Evolutionary conservation across 2,888 invertebrate species (phyloP).

Genomic region (Phortica okadai): DNA sequence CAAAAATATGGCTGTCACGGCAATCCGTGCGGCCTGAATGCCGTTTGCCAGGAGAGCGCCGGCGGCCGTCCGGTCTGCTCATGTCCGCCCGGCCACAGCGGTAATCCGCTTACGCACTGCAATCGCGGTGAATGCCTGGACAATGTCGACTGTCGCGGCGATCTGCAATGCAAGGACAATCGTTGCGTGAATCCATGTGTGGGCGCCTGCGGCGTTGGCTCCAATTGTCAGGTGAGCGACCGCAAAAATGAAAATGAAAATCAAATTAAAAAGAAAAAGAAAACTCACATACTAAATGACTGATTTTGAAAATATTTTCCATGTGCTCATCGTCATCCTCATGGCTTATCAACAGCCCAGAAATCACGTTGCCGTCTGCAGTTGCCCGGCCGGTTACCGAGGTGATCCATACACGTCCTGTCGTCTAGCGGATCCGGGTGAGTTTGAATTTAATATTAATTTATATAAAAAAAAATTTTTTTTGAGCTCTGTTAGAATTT

Average conservation of each 20-base stretch:
- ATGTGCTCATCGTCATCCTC: not conserved
- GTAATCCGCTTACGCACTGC: constrained; percentile 86
- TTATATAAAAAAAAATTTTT: too few relatives aligned
- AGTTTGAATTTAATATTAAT: constrained; percentile 47
- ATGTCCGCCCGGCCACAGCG: constrained; percentile 87
- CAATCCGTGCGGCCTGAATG: constrained; percentile 82
- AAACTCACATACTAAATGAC: too few relatives aligned
- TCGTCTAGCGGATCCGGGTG: constrained; percentile 86
- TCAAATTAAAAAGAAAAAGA: too few relatives aligned
- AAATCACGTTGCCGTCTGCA: constrained; percentile 87
- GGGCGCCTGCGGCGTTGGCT: constrained; percentile 85
- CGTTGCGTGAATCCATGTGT: constrained; percentile 88
- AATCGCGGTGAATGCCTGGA: constrained; percentile 86
- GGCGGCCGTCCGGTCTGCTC: constrained; percentile 88
- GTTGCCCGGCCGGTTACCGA: constrained; percentile 86
- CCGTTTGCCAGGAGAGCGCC: constrained; percentile 80
- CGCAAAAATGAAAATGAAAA: not conserved
- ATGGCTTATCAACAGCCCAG: constrained; percentile 76
- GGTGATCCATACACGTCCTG: constrained; percentile 88
- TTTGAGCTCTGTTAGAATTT: too few relatives aligned
- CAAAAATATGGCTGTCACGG: constrained; percentile 78
- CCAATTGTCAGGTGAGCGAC: constrained; percentile 83
- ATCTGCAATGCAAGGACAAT: constrained; percentile 85
- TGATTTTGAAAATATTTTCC: not conserved
- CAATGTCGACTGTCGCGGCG: constrained; percentile 85